Evolutionary conservation across 2,797 vertebrate species (phyloP).

Genomic region (Remorina albescens): DNA sequence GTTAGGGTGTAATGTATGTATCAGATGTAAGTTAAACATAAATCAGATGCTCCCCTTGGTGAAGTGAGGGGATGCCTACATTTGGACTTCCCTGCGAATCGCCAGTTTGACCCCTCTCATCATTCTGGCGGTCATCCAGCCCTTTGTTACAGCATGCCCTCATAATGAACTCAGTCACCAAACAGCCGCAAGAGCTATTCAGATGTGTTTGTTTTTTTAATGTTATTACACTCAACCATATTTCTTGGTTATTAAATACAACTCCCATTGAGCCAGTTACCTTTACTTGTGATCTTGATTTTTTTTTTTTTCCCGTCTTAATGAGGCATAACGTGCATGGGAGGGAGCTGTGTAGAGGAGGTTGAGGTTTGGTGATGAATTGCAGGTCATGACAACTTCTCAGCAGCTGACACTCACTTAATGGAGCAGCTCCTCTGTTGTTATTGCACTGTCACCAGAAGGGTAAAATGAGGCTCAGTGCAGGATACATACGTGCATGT

Average conservation of each 20-base stretch:
- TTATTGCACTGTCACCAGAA: constrained; percentile 39
- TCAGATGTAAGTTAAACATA: constrained; percentile 7
- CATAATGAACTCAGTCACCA: constrained; percentile 34
- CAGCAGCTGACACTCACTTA: constrained; percentile 54
- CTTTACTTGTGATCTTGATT: constrained; percentile 39
- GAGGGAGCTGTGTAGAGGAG: constrained; percentile 35
- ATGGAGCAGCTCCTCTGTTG: constrained; percentile 57
- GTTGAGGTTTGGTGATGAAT: constrained; percentile 58
- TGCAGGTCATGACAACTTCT: constrained; percentile 48
- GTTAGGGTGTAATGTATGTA: too few relatives aligned
- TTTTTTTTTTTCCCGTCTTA: constrained; percentile 37
- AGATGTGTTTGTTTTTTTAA: constrained; percentile 9
- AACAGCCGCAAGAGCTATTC: constrained; percentile 22
- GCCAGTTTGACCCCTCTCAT: constrained; percentile 24
- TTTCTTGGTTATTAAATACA: constrained; percentile 49
- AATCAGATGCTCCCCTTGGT: constrained; percentile 37
- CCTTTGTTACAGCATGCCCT: constrained; percentile 22
- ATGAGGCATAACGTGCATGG: constrained; percentile 53
- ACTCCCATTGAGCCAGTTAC: constrained; percentile 49
- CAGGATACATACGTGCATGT: background rate
- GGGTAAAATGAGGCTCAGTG: background rate
- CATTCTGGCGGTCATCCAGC: constrained; percentile 1
- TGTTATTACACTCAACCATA: constrained; percentile 25
- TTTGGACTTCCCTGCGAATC: constrained; percentile 18
- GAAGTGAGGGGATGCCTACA: constrained; percentile 9